These are phyloP conservation scores for Ochropacha duplaris DNA, from an alignment of 2,888 invertebrate genomes.

Conservation along the genomic window DNA sequence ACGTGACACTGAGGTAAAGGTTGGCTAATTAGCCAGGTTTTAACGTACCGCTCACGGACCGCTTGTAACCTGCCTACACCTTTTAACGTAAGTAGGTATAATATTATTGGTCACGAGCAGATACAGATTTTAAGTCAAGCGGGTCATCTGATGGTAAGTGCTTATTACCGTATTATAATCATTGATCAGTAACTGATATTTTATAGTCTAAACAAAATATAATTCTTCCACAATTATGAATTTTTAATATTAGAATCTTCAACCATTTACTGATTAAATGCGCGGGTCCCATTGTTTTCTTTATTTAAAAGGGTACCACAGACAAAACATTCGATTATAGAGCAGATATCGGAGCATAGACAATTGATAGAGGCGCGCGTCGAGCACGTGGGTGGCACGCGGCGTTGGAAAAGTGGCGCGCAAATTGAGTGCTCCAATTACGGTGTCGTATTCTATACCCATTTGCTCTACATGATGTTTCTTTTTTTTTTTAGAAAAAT, in stretches of 20 bases:
- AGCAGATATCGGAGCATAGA: slow-evolving; percentile 54
- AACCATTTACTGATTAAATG: slow-evolving; percentile 26
- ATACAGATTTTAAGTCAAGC: too few species aligned
- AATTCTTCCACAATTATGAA: slow-evolving; percentile 15
- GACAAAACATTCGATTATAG: slow-evolving; percentile 63
- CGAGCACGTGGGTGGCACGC: slow-evolving; percentile 49
- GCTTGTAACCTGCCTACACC: too few species aligned
- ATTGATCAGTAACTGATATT: too few species aligned
- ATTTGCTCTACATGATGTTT: slow-evolving; percentile 19
- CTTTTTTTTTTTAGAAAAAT: neutral
- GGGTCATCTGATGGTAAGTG: too few species aligned
- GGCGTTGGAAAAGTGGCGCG: slow-evolving; percentile 61
- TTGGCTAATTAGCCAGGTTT: too few species aligned
- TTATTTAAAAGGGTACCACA: slow-evolving; percentile 52
- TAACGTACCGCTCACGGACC: too few species aligned
- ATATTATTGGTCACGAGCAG: too few species aligned
- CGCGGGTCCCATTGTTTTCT: slow-evolving; percentile 48
- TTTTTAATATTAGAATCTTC: slow-evolving; percentile 25
- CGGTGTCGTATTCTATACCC: slow-evolving; percentile 60
- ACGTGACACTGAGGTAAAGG: too few species aligned
- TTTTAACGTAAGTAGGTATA: too few species aligned
- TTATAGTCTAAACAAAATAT: too few species aligned
- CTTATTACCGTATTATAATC: too few species aligned
- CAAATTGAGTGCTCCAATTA: slow-evolving; percentile 83
- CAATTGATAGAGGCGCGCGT: slow-evolving; percentile 57